Conservation (phyloP, 2,113 vertebrate genomes). For the Peucedramus taeniatus region DNA sequence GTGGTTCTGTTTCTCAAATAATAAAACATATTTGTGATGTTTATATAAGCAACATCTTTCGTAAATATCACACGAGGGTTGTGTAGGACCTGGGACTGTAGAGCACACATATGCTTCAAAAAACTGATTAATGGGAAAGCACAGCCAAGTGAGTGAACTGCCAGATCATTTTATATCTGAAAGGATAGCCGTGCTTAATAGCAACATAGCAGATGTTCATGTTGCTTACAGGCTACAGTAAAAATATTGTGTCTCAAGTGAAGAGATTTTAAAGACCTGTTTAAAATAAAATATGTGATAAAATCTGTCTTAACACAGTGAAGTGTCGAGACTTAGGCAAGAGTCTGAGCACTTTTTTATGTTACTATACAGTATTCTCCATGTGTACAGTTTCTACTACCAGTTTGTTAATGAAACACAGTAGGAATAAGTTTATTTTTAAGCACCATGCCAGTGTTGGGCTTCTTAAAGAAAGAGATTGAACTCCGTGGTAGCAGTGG, state of each 20-base stretch:
- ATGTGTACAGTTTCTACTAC: not conserved
- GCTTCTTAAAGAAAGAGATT: not conserved
- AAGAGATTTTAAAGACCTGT: not conserved
- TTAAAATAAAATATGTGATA: not conserved
- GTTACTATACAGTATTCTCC: not conserved
- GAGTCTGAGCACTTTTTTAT: not conserved
- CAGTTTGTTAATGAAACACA: not conserved
- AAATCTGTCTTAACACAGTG: not conserved
- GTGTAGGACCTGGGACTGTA: not conserved
- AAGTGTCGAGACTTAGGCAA: not conserved
- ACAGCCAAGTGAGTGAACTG: not conserved
- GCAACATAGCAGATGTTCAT: not conserved
- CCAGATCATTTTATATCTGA: not conserved
- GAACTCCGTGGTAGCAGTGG: not conserved
- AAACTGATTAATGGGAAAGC: not conserved
- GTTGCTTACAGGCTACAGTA: not conserved
- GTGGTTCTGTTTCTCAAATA: not conserved
- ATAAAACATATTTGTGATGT: not conserved
- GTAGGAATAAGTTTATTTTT: not conserved
- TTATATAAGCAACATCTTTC: not conserved
- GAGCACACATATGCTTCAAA: not conserved
- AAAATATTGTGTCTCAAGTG: not conserved
- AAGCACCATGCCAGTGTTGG: not conserved
- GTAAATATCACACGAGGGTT: not conserved
- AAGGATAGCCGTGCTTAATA: not conserved